Percentiles rank a stretch among this genome's conserved stretches.
phyloP scores from a whole-genome alignment of 1,140 invertebrate species.

The Chionoecetes opilio region DNA sequence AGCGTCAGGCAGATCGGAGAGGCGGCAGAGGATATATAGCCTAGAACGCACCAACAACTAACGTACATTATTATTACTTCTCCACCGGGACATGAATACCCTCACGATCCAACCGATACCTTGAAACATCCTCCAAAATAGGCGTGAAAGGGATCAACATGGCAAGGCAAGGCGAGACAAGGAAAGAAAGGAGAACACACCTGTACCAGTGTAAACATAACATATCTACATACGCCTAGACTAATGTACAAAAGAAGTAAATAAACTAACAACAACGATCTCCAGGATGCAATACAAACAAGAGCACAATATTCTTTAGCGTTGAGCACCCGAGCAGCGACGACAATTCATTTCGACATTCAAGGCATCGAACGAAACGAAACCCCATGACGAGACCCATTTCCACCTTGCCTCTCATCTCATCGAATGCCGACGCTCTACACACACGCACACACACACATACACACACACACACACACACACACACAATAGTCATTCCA shows the following conservation, averaged over 20 bases:
- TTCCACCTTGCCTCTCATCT: not conserved
- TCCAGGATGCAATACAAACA: not conserved
- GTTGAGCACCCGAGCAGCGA: not conserved
- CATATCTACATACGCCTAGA: not conserved
- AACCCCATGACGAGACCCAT: not conserved
- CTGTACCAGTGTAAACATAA: not conserved
- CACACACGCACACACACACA: not conserved
- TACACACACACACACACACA: constrained; percentile 50
- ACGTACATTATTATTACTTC: too few relatives aligned
- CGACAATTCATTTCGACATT: not conserved
- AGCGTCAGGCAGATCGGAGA: too few relatives aligned
- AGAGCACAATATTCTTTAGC: not conserved
- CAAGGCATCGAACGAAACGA: not conserved
- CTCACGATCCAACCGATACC: too few relatives aligned
- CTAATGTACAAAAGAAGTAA: not conserved
- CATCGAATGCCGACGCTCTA: not conserved
- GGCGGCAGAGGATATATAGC: too few relatives aligned
- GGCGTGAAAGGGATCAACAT: not conserved
- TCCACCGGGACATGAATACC: too few relatives aligned
- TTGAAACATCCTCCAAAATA: too few relatives aligned
- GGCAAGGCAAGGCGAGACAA: not conserved
- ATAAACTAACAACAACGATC: not conserved
- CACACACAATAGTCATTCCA: constrained; percentile 15
- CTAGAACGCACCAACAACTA: too few relatives aligned
- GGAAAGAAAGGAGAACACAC: not conserved